Percentiles rank a stretch among this genome's conserved stretches.
These are phyloP conservation scores for Drosophila micromelanica DNA, from an alignment of 1,140 invertebrate species.

Conservation along the genomic window DNA sequence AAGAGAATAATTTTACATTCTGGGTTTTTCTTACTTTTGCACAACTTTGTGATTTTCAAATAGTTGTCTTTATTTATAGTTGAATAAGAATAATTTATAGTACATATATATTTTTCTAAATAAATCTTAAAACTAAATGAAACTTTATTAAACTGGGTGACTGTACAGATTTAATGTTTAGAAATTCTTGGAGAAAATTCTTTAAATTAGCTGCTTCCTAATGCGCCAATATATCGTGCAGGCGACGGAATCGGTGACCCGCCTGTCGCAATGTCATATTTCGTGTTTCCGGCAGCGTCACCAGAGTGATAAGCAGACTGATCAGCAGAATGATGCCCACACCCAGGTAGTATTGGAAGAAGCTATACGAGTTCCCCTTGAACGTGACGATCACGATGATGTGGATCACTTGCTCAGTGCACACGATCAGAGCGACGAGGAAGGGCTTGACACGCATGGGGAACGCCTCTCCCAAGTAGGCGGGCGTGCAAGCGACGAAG, in stretches of 20 bases:
- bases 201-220: slow-evolving; percentile 7
- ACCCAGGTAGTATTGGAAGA: slow-evolving; percentile 53
- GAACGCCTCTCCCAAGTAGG: slow-evolving; percentile 71
- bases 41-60: not conserved
- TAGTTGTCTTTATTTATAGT: not conserved
- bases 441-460: slow-evolving; percentile 61
- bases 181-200: not conserved
- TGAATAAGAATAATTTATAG: too few species aligned
- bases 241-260: slow-evolving; percentile 46
- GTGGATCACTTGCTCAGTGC: slow-evolving; percentile 64
- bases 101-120: not conserved
- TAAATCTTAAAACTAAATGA: not conserved
- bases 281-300: slow-evolving; percentile 60
- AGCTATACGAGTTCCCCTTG: not conserved
- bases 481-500: slow-evolving; percentile 54
- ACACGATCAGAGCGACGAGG: slow-evolving; percentile 53
- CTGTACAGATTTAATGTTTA: not conserved
- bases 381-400: slow-evolving; percentile 61
- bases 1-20: too few species aligned
- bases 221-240: slow-evolving; percentile 36
- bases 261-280: slow-evolving; percentile 56
- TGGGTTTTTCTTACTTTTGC: too few species aligned
- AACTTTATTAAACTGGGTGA: not conserved
- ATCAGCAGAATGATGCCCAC: slow-evolving; percentile 63
- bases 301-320: slow-evolving; percentile 34